phyloP scores from a whole-genome alignment of 1,140 invertebrate genomes.

The Drosophila watanabei region DNA sequence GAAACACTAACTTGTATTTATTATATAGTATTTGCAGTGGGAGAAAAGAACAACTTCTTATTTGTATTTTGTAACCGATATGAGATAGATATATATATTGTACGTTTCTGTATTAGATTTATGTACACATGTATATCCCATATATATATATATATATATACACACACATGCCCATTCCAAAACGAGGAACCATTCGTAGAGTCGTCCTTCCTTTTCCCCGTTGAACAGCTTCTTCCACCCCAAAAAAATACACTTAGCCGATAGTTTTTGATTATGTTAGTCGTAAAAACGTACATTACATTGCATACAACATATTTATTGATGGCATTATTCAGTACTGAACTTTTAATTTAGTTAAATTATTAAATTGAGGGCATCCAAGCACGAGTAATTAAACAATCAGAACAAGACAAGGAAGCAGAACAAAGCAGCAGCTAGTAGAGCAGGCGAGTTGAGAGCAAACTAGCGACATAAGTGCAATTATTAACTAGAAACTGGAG shows the following conservation, averaged over 20 bases:
- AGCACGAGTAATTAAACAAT: slow-evolving; percentile 37
- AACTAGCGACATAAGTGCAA: slow-evolving; percentile 72
- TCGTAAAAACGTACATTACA: neutral
- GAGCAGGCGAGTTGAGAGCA: slow-evolving; percentile 3
- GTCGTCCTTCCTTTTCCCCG: slow-evolving; percentile 2
- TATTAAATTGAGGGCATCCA: slow-evolving; percentile 43
- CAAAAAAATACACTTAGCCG: slow-evolving; percentile 14
- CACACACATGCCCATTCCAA: slow-evolving; percentile 63
- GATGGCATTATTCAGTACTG: slow-evolving; percentile 64
- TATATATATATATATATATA: slow-evolving; percentile 45
- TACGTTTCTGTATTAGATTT: slow-evolving; percentile 39
- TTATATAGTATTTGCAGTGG: slow-evolving; percentile 72
- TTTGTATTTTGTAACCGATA: slow-evolving; percentile 61
- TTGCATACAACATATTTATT: slow-evolving; percentile 33
- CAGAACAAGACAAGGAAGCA: slow-evolving; percentile 32
- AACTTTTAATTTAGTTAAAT: slow-evolving; percentile 66
- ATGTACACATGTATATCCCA: slow-evolving; percentile 25
- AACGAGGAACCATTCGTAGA: slow-evolving; percentile 23
- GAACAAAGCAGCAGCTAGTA: slow-evolving; percentile 46
- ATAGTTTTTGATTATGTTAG: slow-evolving; percentile 26
- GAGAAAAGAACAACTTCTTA: slow-evolving; percentile 33
- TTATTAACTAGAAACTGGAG: slow-evolving; percentile 49
- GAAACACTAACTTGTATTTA: slow-evolving; percentile 68
- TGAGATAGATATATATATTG: slow-evolving; percentile 33
- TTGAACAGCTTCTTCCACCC: slow-evolving; percentile 28